Conservation (phyloP, 2,888 invertebrate genomes). For the Heliconius aoede region DNA sequence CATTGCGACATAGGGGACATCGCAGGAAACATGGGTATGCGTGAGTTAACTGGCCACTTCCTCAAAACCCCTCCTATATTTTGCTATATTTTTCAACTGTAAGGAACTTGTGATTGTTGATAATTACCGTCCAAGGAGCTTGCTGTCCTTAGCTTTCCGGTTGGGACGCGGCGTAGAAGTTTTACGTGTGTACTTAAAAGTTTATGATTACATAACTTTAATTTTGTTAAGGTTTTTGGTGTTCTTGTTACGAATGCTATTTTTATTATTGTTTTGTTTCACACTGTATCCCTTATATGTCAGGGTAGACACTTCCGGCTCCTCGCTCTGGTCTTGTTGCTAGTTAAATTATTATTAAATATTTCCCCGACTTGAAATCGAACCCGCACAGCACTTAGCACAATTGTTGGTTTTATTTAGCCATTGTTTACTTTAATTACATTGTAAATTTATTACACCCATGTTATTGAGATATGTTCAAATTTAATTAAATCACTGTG, state of each 20-base stretch:
- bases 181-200: not conserved
- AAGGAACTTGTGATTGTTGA: constrained; percentile 48
- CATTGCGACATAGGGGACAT: constrained; percentile 59
- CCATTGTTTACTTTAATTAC: too few relatives aligned
- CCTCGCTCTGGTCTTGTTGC: too few relatives aligned
- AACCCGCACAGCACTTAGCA: too few relatives aligned
- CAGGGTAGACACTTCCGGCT: too few relatives aligned
- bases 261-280: too few relatives aligned
- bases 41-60: constrained; percentile 78
- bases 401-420: too few relatives aligned
- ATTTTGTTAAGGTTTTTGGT: not conserved
- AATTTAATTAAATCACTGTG: too few relatives aligned
- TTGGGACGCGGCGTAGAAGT: not conserved
- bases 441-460: too few relatives aligned
- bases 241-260: not conserved
- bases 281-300: too few relatives aligned
- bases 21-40: constrained; percentile 77
- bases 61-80: constrained; percentile 67
- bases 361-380: too few relatives aligned
- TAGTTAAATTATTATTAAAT: too few relatives aligned
- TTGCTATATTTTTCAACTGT: constrained; percentile 59
- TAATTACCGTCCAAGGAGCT: constrained; percentile 37
- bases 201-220: not conserved
- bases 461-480: too few relatives aligned
- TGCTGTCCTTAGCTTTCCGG: constrained; percentile 7